Evolutionary conservation across 2,113 vertebrate genomes (phyloP), one percentile per base, ranked within the genome.

Genomic region (Struthidea cinerea): DNA sequence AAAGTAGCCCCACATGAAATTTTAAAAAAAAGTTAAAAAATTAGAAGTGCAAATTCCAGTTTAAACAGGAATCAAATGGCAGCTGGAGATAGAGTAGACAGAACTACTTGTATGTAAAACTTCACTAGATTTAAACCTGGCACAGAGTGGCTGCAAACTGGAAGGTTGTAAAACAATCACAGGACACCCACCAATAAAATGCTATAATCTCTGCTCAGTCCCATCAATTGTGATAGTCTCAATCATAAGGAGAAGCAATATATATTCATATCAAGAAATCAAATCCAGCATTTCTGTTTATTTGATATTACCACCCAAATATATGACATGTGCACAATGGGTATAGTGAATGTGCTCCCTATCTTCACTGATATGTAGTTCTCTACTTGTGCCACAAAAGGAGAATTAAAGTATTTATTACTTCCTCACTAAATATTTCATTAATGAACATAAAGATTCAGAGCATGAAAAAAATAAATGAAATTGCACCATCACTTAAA

Each of bases 311-410:
- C 26, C 8, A 39, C 28, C 3, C 2, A 1, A 90, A 41, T 19
- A 32, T 2, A 57, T 7, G 16, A 28, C 15, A 8, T 3, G 4
- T 67, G 35, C 21, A 44, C 33, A 33, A 28, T 1, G 1, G 24
- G 13, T n/a, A 63, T 8, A 46, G 35, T 9, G 42, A 78, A 59
- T 18, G 11, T 35, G 33, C 13, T 84, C 12, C 27, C 27, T 42
- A 3, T 7, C 37, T 71, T 79, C 61, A 71, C 19, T 10, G 16
- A 21, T 10, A 50, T 14, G 6, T n/a, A 63, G 14, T 32, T 84
- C 70, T 68, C 30, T 20, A 37, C 2, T 47, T 65, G 30, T 37
- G 32, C 39, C 63, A 37, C 24, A 70, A 71, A 59, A 63, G 15
- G 13, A 37, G 47, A 75, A 65, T 26, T 35, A 13, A 79, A 70